Evolutionary conservation across 2,888 invertebrate species (phyloP), one percentile per base, ranked within the genome.

Genomic region (Mesochorus sp.): DNA sequence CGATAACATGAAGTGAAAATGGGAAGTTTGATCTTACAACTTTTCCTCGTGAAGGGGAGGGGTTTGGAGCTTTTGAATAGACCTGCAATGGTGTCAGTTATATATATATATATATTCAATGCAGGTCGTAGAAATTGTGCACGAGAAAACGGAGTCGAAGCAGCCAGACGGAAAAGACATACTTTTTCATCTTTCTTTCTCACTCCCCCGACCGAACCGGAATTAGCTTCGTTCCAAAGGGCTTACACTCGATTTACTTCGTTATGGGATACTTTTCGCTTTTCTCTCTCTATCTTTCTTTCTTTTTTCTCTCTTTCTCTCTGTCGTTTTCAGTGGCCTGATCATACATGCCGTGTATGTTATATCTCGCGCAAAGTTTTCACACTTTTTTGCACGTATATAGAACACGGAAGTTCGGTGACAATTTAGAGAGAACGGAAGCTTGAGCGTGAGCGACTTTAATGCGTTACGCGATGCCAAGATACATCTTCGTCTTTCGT

Each of bases 241-340:
- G 51, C 67, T 77, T 72, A 77, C 76, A 77, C 72, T 72, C 76
- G 76, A 77, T 77, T 77, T 72, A 77, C 76, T 62, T 62, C 61
- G 76, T 67, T 76, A 72, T 67, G 61, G 64, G 70, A 64, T 61
- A 59, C 72, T 71, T 68, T 55, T 39, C 8, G 42, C 17, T n/a
- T 51, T 37, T 49, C 55, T 68, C 62, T 21, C 55, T 62, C 55
- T 61, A 55, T 61, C 53, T 68, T 68, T 61, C 61, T 61, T 34
- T 68, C 53, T 75, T 55, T 47, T 61, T 44, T 26, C 39, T 17
- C 67, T 28, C 6, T 2, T 14, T 12, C 34, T 21, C 8, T 42
- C 21, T 31, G 10, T 10, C 31, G 8, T n/a, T 28, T 17, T n/a
- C 39, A 17, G 6, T 37, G 17, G n/a, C 28, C 28, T n/a, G 37